Evolutionary conservation across 2,113 vertebrate species (phyloP), one percentile per base, ranked within the genome.

Genomic region (Psilopsiagon aymara): DNA sequence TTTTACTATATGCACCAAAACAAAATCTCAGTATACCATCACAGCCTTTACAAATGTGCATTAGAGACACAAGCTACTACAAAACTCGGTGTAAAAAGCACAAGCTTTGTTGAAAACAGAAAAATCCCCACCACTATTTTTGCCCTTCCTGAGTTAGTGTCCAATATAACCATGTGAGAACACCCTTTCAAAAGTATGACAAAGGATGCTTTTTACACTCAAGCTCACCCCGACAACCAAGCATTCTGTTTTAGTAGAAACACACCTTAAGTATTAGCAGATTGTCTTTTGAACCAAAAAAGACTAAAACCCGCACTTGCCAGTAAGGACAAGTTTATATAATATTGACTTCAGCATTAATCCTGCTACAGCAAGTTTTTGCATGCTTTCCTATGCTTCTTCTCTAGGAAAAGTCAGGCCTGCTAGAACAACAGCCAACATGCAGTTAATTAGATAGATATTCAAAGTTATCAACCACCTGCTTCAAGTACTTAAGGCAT

Each of bases 291-390:
- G 90, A 97, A 79, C 57, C 35, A 78, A 94, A 97, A 98, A 31
- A 91, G 97, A 96, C 80, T 84, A 80, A 66, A 96, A 86, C 35
- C 75, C 75, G 78, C 88, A 89, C 53, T 90, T 90, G 82, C 94
- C 82, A 86, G 44, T 74, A 92, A 92, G 57, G 41, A 77, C 79
- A 82, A 82, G 75, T 89, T 95, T 47, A 96, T 88, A 93, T 77
- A 77, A 47, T 13, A 37, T 25, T 90, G 88, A 87, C 78, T 96
- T 97, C 97, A 93, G 91, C 95, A 85, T 91, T 82, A 94, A 95
- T 95, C 95, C 93, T 95, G 91, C 92, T 92, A 71, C 37, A 94
- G 86, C 97, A 97, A 97, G 98, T 96, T 97, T 76, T 91, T 96
- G 94, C 97, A 66, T 59, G 96, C 92, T 95, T 87, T 92, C 55